Evolutionary conservation across 2,113 vertebrate species (phyloP).

Genomic region (Nipponia nippon): DNA sequence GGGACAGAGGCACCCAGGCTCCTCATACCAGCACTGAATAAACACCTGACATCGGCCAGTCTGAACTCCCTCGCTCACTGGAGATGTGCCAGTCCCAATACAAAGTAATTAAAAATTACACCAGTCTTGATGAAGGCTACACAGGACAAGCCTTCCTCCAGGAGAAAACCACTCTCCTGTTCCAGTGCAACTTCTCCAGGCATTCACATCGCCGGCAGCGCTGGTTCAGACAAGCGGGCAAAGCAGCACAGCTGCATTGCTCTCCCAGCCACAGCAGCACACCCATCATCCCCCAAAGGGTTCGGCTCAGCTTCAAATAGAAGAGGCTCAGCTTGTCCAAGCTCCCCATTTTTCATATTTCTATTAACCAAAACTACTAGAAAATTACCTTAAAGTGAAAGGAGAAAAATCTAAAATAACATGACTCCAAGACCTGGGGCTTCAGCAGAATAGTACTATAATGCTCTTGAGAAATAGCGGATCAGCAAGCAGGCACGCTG

Average conservation of each 20-base stretch:
- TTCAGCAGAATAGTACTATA: background rate
- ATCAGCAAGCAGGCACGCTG: background rate
- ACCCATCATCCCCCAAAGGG: background rate
- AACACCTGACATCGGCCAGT: background rate
- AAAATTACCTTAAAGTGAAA: background rate
- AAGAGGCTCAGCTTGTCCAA: background rate
- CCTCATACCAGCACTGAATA: background rate
- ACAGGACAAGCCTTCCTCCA: background rate
- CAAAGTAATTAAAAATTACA: background rate
- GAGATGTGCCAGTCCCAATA: no score
- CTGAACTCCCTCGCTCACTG: background rate
- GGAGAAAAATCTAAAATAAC: background rate
- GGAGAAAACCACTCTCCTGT: background rate
- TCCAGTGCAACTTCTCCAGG: background rate
- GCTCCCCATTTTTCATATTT: background rate
- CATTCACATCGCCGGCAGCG: rapidly evolving
- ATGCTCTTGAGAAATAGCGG: background rate
- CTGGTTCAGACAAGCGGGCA: background rate
- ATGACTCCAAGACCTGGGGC: background rate
- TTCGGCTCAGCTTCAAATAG: background rate
- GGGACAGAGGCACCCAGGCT: background rate
- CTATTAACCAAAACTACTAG: background rate
- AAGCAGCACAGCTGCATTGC: no score
- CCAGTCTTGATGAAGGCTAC: background rate
- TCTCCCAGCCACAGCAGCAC: background rate